Percentiles rank a stretch among this genome's conserved stretches.
Evolutionary conservation across 2,888 invertebrate genomes (phyloP).

Genomic region (Synanthedon andrenaeformis): DNA sequence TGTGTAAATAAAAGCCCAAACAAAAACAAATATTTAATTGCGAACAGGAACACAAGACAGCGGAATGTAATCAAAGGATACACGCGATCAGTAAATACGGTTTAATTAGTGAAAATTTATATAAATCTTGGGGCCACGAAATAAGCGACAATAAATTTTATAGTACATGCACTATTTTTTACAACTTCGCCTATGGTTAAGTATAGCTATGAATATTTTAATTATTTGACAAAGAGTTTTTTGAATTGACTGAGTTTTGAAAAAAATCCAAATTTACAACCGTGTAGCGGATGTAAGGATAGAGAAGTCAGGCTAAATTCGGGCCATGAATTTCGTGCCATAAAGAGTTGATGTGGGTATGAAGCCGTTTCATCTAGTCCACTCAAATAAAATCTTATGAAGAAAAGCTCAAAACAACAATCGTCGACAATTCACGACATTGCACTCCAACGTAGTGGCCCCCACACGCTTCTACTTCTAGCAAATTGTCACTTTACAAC

Average conservation of each 20-base stretch:
- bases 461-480: slow-evolving; percentile 19
- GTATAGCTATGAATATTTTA: too few relatives aligned
- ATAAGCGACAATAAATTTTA: not conserved
- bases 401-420: not conserved
- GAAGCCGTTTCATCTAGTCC: not conserved
- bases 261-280: too few relatives aligned
- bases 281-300: too few relatives aligned
- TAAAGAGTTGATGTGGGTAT: too few relatives aligned
- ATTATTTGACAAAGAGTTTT: too few relatives aligned
- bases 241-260: too few relatives aligned
- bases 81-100: slow-evolving; percentile 12
- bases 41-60: not conserved
- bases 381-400: not conserved
- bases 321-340: too few relatives aligned
- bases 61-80: slow-evolving; percentile 1
- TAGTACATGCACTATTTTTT: too few relatives aligned
- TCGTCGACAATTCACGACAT: not conserved
- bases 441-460: slow-evolving; percentile 7
- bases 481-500: slow-evolving; percentile 34
- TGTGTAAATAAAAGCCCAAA: not conserved
- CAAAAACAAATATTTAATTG: not conserved
- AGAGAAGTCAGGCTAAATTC: too few relatives aligned
- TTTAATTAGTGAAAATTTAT: slow-evolving; percentile 23
- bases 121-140: slow-evolving; percentile 13
- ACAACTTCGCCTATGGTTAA: too few relatives aligned